Conservation (phyloP, 2,888 invertebrate genomes). For the Bibio marci region DNA sequence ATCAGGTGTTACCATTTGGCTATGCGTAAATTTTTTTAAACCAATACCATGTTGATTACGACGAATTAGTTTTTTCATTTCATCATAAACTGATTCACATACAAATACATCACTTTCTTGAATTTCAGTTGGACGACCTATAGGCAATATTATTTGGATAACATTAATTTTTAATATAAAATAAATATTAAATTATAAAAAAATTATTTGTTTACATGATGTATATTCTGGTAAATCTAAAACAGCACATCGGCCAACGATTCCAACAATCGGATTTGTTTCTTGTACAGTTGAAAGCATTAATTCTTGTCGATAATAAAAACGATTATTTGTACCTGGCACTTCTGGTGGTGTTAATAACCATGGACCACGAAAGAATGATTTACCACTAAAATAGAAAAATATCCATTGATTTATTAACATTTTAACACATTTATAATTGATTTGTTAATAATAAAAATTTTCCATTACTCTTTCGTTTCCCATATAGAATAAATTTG, state of each 20-base stretch:
- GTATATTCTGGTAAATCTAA: slow-evolving; percentile 81
- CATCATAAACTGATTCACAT: slow-evolving; percentile 83
- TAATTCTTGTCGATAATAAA: slow-evolving; percentile 89
- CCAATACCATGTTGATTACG: slow-evolving; percentile 48
- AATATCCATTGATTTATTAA: background rate
- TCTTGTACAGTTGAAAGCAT: slow-evolving; percentile 82
- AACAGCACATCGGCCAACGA: slow-evolving; percentile 83
- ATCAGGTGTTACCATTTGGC: slow-evolving; percentile 76
- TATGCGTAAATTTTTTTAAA: slow-evolving; percentile 65
- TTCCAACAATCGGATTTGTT: slow-evolving; percentile 75
- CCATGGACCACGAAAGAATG: slow-evolving; percentile 89
- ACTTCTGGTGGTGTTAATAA: slow-evolving; percentile 79
- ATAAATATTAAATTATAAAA: slow-evolving; percentile 1
- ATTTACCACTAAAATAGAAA: slow-evolving; percentile 67
- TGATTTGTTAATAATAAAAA: slow-evolving; percentile 1
- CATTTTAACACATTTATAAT: background rate
- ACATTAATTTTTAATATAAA: background rate
- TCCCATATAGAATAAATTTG: slow-evolving; percentile 93
- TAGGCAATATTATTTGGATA: background rate
- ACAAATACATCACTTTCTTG: slow-evolving; percentile 82
- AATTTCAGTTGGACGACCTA: slow-evolving; percentile 87
- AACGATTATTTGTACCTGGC: slow-evolving; percentile 53
- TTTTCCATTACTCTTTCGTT: slow-evolving; percentile 50
- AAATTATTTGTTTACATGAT: slow-evolving; percentile 51
- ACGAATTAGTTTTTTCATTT: slow-evolving; percentile 60